Evolutionary conservation across 2,888 invertebrate species (phyloP).

Genomic region (Julus scandinavius): DNA sequence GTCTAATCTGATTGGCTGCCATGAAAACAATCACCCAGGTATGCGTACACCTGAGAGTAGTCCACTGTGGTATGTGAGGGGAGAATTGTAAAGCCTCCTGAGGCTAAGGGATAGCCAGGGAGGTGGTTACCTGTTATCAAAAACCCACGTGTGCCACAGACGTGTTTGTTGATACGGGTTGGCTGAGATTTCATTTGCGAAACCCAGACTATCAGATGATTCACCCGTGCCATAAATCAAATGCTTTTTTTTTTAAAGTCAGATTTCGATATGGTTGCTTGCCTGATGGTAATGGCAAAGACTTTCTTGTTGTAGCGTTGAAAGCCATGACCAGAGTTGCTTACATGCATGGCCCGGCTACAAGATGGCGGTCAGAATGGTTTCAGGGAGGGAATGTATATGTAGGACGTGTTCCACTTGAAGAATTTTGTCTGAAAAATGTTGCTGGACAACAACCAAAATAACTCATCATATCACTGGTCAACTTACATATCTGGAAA

Average conservation of each 20-base stretch:
- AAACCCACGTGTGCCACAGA: constrained; percentile 6
- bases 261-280: neutral
- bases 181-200: constrained; percentile 25
- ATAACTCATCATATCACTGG: too few species aligned
- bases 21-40: constrained; percentile 39
- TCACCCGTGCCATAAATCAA: neutral
- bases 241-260: neutral
- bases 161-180: neutral
- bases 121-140: constrained; percentile 16
- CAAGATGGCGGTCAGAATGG: neutral
- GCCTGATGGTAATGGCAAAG: too few species aligned
- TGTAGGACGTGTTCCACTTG: neutral
- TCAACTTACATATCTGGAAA: too few species aligned
- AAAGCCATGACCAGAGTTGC: neutral
- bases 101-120: neutral
- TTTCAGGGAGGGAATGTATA: neutral
- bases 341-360: neutral
- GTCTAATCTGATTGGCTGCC: constrained; percentile 29
- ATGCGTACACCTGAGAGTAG: constrained; percentile 21
- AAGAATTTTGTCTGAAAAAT: neutral
- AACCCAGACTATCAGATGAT: neutral
- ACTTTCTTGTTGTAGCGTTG: neutral
- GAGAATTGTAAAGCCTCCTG: neutral
- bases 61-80: constrained; percentile 23
- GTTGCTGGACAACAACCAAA: too few species aligned